Conservation (phyloP, 2,797 vertebrate genomes). For the Lycodopsis pacificus region DNA sequence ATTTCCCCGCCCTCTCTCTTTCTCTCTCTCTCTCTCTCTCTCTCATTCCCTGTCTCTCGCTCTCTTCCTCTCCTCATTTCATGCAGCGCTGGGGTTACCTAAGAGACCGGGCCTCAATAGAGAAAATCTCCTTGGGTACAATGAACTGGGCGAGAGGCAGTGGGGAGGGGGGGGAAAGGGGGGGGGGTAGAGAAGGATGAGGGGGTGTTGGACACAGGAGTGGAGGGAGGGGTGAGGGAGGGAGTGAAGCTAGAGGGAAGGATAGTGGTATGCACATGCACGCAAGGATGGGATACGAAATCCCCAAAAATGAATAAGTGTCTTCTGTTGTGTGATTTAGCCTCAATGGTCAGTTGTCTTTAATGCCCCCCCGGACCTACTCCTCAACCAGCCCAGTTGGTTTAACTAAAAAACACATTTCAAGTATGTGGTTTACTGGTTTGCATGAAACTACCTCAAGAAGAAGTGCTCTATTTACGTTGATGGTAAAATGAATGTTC, state of each 20-base stretch:
- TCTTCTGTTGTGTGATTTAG: constrained; percentile 73
- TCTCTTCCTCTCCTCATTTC: constrained; percentile 85
- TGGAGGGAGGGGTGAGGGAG: constrained; percentile 25
- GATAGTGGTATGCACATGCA: constrained; percentile 80
- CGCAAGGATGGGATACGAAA: constrained; percentile 64
- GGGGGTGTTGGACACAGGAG: constrained; percentile 55
- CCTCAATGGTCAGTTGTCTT: constrained; percentile 67
- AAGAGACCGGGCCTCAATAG: constrained; percentile 89
- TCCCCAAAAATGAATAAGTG: constrained; percentile 74
- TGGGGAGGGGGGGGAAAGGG: constrained; percentile 48
- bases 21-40: constrained; percentile 59
- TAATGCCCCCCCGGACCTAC: constrained; percentile 13
- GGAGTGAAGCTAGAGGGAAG: constrained; percentile 60
- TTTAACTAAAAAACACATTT: constrained; percentile 15
- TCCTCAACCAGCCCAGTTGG: constrained; percentile 25
- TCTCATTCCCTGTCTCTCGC: constrained; percentile 68
- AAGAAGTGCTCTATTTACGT: not conserved
- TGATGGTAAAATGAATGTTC: not conserved
- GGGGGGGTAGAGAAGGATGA: constrained; percentile 39
- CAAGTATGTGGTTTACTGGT: not conserved
- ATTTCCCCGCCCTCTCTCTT: constrained; percentile 73
- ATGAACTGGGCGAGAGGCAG: constrained; percentile 82
- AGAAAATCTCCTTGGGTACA: constrained; percentile 89
- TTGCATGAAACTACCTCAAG: not conserved
- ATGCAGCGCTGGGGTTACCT: constrained; percentile 89